Percentiles rank a stretch among this genome's conserved stretches.
Conservation (phyloP, 2,888 invertebrate genomes). For the Sinelater perroti region DNA sequence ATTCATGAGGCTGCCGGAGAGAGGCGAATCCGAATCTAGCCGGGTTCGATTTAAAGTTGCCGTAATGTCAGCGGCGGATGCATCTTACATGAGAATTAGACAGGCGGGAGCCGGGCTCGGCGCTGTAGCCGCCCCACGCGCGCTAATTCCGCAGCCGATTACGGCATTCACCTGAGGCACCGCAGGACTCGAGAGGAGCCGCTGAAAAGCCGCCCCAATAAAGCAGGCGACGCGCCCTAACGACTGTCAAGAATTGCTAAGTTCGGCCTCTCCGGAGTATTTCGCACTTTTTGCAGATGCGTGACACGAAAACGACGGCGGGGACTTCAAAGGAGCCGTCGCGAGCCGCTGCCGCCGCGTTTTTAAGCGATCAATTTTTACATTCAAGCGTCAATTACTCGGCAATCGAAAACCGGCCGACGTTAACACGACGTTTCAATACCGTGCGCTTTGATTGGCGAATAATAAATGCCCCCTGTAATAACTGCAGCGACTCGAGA, state of each 20-base stretch:
- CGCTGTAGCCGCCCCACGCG: slow-evolving; percentile 13
- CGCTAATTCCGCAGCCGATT: slow-evolving; percentile 26
- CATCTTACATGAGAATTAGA: slow-evolving; percentile 24
- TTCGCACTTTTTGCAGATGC: slow-evolving; percentile 28
- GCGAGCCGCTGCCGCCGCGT: slow-evolving; percentile 1
- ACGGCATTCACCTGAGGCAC: slow-evolving; percentile 21
- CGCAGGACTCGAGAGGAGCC: slow-evolving; percentile 15
- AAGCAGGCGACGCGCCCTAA: slow-evolving; percentile 18
- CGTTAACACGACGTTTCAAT: slow-evolving; percentile 17
- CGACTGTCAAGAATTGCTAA: slow-evolving; percentile 24
- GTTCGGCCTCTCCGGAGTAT: slow-evolving; percentile 15
- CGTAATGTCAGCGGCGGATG: slow-evolving; percentile 16
- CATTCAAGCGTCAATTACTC: slow-evolving; percentile 16
- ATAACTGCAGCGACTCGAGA: slow-evolving; percentile 7
- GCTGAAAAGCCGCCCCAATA: slow-evolving; percentile 7
- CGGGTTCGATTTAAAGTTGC: slow-evolving; percentile 41
- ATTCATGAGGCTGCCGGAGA: slow-evolving; percentile 40
- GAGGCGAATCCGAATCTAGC: slow-evolving; percentile 44
- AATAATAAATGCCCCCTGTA: slow-evolving; percentile 8
- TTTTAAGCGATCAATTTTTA: slow-evolving; percentile 15
- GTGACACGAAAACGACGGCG: slow-evolving; percentile 23
- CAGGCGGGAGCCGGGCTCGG: slow-evolving; percentile 11
- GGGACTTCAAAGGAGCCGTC: slow-evolving; percentile 17
- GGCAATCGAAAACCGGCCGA: slow-evolving; percentile 9
- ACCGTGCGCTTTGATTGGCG: slow-evolving; percentile 1